Percentiles rank a stretch among this genome's conserved stretches.
Conservation (phyloP, 2,113 vertebrate genomes). For the Pampusana beccarii region DNA sequence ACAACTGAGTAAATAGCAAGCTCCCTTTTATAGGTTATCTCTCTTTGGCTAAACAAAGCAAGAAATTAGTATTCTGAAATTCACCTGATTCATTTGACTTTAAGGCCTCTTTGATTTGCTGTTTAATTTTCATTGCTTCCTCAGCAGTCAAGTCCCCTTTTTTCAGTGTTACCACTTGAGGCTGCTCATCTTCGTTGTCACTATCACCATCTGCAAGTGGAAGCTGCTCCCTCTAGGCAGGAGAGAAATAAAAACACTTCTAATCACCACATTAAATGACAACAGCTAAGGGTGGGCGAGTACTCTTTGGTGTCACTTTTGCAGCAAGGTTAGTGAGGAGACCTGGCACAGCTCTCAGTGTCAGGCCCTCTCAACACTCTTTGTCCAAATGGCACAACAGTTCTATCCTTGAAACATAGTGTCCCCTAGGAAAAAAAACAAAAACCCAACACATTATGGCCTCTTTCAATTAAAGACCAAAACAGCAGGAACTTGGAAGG, state of each 20-base stretch:
- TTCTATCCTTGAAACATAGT: not conserved
- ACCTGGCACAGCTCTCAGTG: not conserved
- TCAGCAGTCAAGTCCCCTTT: slow-evolving; percentile 88
- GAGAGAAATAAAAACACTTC: not conserved
- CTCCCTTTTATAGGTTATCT: not conserved
- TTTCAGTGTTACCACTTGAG: slow-evolving; percentile 91
- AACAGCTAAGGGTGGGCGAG: not conserved
- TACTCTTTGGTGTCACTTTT: not conserved
- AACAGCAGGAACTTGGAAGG: not conserved
- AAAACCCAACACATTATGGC: not conserved
- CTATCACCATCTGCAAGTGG: slow-evolving; percentile 80
- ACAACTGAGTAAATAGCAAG: not conserved
- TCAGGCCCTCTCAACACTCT: not conserved
- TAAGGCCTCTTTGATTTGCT: slow-evolving; percentile 65
- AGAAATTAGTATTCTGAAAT: not conserved
- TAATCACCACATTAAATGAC: not conserved
- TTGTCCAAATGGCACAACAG: not conserved
- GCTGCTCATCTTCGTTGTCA: slow-evolving; percentile 90
- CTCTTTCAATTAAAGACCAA: not conserved
- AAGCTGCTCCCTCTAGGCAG: slow-evolving; percentile 81
- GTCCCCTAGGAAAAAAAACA: not conserved
- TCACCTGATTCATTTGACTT: slow-evolving; percentile 74
- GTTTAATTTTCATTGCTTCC: slow-evolving; percentile 89
- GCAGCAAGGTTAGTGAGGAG: not conserved
- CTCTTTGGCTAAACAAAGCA: not conserved